Percentiles rank a stretch among this genome's conserved stretches.
These are phyloP conservation scores for Drosophila longiperda DNA, from an alignment of 2,888 invertebrate species.

Conservation along the genomic window DNA sequence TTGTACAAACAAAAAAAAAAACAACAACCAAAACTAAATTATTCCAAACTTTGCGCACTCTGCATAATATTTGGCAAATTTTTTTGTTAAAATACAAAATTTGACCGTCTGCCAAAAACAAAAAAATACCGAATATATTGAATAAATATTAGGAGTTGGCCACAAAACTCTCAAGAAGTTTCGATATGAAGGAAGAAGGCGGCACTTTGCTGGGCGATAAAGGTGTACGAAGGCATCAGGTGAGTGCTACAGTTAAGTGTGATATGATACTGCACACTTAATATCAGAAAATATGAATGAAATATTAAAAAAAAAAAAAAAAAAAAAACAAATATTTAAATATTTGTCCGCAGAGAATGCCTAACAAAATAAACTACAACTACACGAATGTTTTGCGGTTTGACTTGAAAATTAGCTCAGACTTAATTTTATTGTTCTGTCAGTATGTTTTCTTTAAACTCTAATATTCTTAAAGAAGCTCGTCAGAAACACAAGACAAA, in stretches of 20 bases:
- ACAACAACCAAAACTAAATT: conserved; percentile 43
- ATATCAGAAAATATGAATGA: conserved; percentile 34
- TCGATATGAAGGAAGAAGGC: conserved; percentile 95
- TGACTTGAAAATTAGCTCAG: conserved; percentile 42
- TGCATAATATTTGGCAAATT: conserved; percentile 55
- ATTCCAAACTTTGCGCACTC: conserved; percentile 65
- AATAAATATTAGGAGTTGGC: conserved; percentile 90
- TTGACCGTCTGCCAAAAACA: conserved; percentile 50
- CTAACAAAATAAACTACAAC: conserved; percentile 45
- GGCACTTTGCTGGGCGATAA: conserved; percentile 89
- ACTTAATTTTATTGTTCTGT: conserved; percentile 31
- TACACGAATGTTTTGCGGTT: conserved; percentile 53
- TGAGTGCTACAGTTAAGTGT: conserved; percentile 78
- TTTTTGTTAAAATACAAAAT: conserved; percentile 49
- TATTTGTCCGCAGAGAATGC: conserved; percentile 66
- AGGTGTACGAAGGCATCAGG: conserved; percentile 89
- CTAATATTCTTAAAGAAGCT: conserved; percentile 4
- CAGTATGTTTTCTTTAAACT: conserved; percentile 5
- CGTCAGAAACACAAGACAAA: conserved; percentile 27
- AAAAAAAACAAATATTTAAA: conserved; percentile 23
- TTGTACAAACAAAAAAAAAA: conserved; percentile 56
- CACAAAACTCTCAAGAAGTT: conserved; percentile 93
- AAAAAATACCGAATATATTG: conserved; percentile 57
- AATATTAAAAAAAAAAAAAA: background rate
- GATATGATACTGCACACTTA: conserved; percentile 42